Conservation (phyloP, 2,797 vertebrate genomes). For the Pelochelys cantorii region DNA sequence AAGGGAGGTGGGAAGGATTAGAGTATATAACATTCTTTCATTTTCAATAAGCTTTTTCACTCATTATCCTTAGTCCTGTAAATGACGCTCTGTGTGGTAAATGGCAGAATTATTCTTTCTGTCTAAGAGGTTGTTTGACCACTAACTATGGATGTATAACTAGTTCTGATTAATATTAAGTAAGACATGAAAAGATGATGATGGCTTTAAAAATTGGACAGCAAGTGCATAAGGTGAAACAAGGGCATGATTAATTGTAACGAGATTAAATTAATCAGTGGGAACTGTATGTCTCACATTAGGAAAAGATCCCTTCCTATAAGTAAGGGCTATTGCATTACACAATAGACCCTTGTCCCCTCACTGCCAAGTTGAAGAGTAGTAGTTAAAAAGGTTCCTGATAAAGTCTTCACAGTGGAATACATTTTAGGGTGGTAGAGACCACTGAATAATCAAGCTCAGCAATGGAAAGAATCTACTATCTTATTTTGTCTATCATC, state of each 20-base stretch:
- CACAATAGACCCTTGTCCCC: rapidly evolving
- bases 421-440: not conserved
- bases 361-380: not conserved
- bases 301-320: not conserved
- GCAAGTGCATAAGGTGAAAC: not conserved
- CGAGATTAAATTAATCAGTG: not conserved
- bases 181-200: rapidly evolving
- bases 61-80: not conserved
- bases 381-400: not conserved
- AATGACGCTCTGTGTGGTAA: not conserved
- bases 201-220: not conserved
- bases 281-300: not conserved
- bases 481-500: rapidly evolving
- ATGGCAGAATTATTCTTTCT: rapidly evolving
- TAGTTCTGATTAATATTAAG: rapidly evolving
- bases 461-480: not conserved
- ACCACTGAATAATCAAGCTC: not conserved
- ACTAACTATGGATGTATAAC: not conserved
- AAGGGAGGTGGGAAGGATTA: not conserved
- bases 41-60: not conserved
- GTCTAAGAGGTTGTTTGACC: not conserved
- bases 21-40: not conserved
- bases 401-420: not conserved
- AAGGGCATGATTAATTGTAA: not conserved
- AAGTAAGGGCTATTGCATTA: not conserved